Percentiles rank a stretch among this genome's conserved stretches.
Conservation (phyloP, 1,140 invertebrate genomes). For the Microvelia longipes region DNA sequence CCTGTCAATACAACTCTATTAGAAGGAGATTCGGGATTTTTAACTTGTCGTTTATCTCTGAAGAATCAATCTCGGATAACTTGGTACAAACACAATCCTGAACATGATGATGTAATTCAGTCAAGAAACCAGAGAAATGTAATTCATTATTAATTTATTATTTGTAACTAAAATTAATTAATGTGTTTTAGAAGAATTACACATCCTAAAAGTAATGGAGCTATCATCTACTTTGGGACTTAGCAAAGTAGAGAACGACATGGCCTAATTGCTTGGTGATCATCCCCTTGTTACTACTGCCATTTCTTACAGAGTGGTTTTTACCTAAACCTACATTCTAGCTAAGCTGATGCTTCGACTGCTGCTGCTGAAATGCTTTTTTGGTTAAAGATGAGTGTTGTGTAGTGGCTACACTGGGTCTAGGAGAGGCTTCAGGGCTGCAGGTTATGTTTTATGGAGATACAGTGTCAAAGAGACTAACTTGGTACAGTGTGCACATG, state of each 20-base stretch:
- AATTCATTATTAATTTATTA: constrained; percentile 1
- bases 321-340: too few relatives aligned
- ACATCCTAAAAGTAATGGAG: not conserved
- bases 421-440: not conserved
- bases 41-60: constrained; percentile 18
- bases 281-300: too few relatives aligned
- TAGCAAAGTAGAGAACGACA: not conserved
- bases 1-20: constrained; percentile 19
- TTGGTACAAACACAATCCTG: constrained; percentile 19
- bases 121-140: constrained; percentile 10
- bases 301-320: too few relatives aligned
- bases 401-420: not conserved
- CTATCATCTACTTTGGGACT: not conserved
- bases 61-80: constrained; percentile 9
- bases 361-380: too few relatives aligned
- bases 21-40: constrained; percentile 14
- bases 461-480: too few relatives aligned
- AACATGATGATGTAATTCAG: too few relatives aligned
- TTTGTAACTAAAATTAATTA: constrained; percentile 1
- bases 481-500: too few relatives aligned
- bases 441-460: too few relatives aligned
- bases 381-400: not conserved
- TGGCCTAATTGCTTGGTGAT: too few relatives aligned
- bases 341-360: too few relatives aligned
- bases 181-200: not conserved